A percentile compares a stretch with the other conserved stretches of the same genome.
phyloP scores from a whole-genome alignment of 2,113 vertebrate genomes.

The Rhineura floridana region DNA sequence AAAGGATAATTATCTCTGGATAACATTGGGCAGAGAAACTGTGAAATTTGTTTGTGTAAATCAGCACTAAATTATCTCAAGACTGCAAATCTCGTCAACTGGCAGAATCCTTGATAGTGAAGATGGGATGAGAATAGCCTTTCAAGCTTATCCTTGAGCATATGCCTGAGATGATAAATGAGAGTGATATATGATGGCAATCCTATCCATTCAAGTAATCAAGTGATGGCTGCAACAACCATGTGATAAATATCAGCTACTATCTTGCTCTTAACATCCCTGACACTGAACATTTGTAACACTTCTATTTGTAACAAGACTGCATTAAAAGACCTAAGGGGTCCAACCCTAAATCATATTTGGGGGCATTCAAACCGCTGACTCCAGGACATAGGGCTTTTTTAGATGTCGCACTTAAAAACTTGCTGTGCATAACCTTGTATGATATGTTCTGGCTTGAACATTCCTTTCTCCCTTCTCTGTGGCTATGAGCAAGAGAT shows the following conservation, averaged over 20 bases:
- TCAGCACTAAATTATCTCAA: background rate
- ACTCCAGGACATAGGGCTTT: background rate
- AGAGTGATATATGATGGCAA: background rate
- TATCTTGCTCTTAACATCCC: background rate
- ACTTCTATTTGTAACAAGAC: background rate
- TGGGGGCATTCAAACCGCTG: background rate
- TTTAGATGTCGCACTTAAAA: background rate
- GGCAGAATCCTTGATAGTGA: background rate
- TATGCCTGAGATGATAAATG: background rate
- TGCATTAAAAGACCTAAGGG: background rate
- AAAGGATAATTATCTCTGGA: background rate
- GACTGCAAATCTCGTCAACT: background rate
- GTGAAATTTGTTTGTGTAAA: background rate
- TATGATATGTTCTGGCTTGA: background rate
- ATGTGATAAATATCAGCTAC: background rate
- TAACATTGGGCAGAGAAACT: background rate
- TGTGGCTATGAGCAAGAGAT: background rate
- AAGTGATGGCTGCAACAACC: background rate
- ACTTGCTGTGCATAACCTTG: background rate
- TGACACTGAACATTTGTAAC: background rate
- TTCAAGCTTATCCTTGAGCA: background rate
- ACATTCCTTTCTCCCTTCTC: background rate
- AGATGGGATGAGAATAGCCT: background rate
- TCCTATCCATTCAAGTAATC: constrained; percentile 11
- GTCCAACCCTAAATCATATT: background rate